Percentiles rank a stretch among this genome's conserved stretches.
These are phyloP conservation scores for Brachionus koreanus DNA, from an alignment of 1,140 invertebrate species.

Conservation along the genomic window DNA sequence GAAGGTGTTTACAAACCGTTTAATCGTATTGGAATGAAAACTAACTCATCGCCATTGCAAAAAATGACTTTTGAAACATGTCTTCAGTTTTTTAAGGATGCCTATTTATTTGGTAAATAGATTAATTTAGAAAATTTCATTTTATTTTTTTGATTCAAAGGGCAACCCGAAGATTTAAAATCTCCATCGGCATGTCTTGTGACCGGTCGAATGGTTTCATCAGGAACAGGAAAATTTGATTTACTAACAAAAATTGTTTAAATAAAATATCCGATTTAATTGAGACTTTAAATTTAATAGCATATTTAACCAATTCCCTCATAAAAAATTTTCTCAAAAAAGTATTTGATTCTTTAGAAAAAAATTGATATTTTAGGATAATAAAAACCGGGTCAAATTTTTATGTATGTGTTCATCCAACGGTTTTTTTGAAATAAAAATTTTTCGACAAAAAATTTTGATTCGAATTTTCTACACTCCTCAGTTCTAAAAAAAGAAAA, in stretches of 20 bases:
- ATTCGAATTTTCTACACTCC: not conserved
- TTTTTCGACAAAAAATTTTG: not conserved
- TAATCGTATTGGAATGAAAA: slow-evolving; percentile 81
- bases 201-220: slow-evolving; percentile 73
- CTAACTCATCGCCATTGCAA: slow-evolving; percentile 82
- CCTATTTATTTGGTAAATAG: slow-evolving; percentile 65
- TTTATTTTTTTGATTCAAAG: slow-evolving; percentile 55
- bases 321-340: no score
- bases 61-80: slow-evolving; percentile 98
- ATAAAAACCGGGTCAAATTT: no score
- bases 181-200: slow-evolving; percentile 85
- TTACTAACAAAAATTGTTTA: slow-evolving; percentile 51
- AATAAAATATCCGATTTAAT: not conserved
- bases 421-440: no score
- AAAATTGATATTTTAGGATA: no score
- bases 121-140: not conserved
- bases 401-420: no score
- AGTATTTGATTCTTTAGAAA: no score
- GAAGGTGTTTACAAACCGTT: slow-evolving; percentile 82
- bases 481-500: not conserved
- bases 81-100: slow-evolving; percentile 75
- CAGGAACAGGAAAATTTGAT: slow-evolving; percentile 79
- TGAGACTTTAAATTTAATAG: not conserved
- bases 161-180: slow-evolving; percentile 69
- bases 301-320: no score